These are phyloP conservation scores for Drosophila dives DNA, from an alignment of 2,888 invertebrate species.

Conservation along the genomic window DNA sequence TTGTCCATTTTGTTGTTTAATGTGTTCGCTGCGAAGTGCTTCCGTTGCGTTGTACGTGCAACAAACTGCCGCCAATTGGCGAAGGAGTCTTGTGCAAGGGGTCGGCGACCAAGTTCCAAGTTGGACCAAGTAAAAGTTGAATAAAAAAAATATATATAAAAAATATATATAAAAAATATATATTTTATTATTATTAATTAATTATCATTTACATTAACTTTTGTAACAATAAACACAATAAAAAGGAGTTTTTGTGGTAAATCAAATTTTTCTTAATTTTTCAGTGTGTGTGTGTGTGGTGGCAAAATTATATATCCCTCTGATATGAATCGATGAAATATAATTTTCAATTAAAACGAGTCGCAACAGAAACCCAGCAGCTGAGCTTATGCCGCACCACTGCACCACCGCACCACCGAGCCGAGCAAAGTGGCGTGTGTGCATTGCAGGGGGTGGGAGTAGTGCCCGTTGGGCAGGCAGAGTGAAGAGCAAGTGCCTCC, in stretches of 20 bases:
- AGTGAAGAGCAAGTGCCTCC: neutral
- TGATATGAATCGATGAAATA: slow-evolving; percentile 37
- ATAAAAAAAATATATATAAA: neutral
- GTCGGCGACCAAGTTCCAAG: neutral
- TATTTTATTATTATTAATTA: neutral
- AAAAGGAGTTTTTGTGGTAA: neutral
- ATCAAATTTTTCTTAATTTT: slow-evolving; percentile 47
- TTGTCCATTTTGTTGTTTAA: slow-evolving; percentile 60
- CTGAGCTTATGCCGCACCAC: neutral
- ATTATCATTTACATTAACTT: neutral
- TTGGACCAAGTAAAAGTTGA: neutral
- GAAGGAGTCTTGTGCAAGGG: neutral
- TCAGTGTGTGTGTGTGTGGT: slow-evolving; percentile 26
- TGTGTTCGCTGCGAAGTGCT: slow-evolving; percentile 70
- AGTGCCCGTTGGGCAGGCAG: neutral
- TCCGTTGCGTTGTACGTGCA: slow-evolving; percentile 68
- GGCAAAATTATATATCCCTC: slow-evolving; percentile 27
- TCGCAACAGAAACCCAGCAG: slow-evolving; percentile 19
- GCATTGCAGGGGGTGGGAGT: neutral
- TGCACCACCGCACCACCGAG: neutral
- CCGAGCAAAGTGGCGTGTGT: slow-evolving; percentile 1
- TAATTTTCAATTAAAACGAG: slow-evolving; percentile 74
- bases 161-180: neutral
- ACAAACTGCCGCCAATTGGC: slow-evolving; percentile 26
- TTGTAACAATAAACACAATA: neutral